phyloP scores from a whole-genome alignment of 2,888 invertebrate species.

The Tyria jacobaeae region DNA sequence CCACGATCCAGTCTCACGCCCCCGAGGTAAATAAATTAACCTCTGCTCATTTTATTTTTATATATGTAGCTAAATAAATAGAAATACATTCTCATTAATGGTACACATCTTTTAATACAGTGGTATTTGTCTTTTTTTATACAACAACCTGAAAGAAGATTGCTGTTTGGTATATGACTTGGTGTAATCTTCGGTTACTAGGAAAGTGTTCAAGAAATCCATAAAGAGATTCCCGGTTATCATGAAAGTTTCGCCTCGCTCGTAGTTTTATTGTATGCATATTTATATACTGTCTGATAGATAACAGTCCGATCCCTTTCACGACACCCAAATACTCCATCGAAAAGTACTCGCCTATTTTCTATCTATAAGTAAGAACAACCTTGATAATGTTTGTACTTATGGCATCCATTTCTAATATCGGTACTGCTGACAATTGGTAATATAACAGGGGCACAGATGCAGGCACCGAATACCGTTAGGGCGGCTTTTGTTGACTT shows the following conservation, averaged over 20 bases:
- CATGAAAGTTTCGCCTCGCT: too few relatives aligned
- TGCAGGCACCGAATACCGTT: conserved; percentile 72
- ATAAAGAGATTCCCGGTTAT: too few relatives aligned
- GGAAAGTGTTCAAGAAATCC: too few relatives aligned
- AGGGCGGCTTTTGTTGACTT: conserved; percentile 76
- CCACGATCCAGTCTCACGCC: conserved; percentile 56
- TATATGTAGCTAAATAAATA: conserved; percentile 33
- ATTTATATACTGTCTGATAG: too few relatives aligned
- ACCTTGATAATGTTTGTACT: too few relatives aligned
- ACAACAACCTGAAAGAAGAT: not conserved
- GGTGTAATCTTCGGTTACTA: too few relatives aligned
- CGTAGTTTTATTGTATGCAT: too few relatives aligned
- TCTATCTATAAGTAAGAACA: too few relatives aligned
- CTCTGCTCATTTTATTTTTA: conserved; percentile 64
- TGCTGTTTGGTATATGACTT: too few relatives aligned
- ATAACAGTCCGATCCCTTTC: too few relatives aligned
- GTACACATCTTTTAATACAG: not conserved
- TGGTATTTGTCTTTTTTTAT: not conserved
- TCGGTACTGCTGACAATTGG: conserved; percentile 36
- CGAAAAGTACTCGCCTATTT: too few relatives aligned
- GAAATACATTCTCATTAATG: not conserved
- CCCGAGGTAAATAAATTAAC: conserved; percentile 70
- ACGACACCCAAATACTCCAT: too few relatives aligned
- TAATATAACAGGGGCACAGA: conserved; percentile 50
- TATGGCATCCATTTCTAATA: conserved; percentile 23